These are phyloP conservation scores for Plectus sambesii DNA, from an alignment of 1,140 invertebrate species.

Conservation along the genomic window DNA sequence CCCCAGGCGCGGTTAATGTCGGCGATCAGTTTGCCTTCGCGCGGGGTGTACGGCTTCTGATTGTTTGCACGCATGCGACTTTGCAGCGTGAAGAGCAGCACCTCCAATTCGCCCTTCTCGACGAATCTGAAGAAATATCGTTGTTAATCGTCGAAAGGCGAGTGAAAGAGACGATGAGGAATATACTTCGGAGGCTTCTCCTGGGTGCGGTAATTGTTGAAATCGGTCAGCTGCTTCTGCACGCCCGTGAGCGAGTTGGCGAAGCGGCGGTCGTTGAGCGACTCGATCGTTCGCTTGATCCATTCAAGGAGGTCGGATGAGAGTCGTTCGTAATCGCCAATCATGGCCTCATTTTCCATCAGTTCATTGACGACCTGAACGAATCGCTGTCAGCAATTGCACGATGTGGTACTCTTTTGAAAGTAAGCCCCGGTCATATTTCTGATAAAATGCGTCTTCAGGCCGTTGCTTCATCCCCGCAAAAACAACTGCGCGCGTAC, in stretches of 20 bases:
- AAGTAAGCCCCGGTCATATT: too few relatives aligned
- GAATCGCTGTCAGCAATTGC: neutral
- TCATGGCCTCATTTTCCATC: conserved; percentile 90
- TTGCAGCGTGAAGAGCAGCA: conserved; percentile 89
- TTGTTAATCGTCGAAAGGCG: conserved; percentile 19
- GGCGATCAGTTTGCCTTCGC: conserved; percentile 96
- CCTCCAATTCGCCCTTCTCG: conserved; percentile 96
- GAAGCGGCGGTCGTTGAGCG: conserved; percentile 83
- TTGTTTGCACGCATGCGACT: conserved; percentile 97
- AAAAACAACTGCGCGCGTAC: too few relatives aligned
- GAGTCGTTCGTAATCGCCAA: conserved; percentile 85
- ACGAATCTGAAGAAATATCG: conserved; percentile 58
- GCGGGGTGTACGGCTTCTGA: conserved; percentile 87
- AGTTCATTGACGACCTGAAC: conserved; percentile 77
- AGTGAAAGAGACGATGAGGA: neutral
- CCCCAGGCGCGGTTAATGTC: conserved; percentile 99
- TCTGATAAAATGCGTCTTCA: too few relatives aligned
- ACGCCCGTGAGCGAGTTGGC: conserved; percentile 89
- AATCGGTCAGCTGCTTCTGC: conserved; percentile 84
- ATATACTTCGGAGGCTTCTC: conserved; percentile 87
- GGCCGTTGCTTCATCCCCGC: too few relatives aligned
- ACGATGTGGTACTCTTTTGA: too few relatives aligned
- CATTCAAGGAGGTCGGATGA: conserved; percentile 83
- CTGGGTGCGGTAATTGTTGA: conserved; percentile 91
- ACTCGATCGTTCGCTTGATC: conserved; percentile 88